Base-by-base conservation (phyloP, 2,888 invertebrate species). In the Drosophila monieri region DNA sequence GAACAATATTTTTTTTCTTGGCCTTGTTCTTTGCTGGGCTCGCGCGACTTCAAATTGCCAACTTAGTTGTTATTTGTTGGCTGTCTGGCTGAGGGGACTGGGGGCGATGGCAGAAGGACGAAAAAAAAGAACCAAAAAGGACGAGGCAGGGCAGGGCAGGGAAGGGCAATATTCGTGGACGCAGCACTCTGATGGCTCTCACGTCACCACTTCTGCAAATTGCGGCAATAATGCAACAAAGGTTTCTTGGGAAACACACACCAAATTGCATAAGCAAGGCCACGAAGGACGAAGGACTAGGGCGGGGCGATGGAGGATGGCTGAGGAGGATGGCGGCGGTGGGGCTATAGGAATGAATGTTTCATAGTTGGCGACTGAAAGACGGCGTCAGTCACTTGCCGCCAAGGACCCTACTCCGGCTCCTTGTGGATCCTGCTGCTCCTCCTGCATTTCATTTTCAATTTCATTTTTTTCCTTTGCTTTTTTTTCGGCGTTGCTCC, bases 131-230 rank as follows among this genome's bases (percentile, higher is more conserved):
- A 35, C 27, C 27, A 35, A 35, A 35, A 12, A 35, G n/a, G 35
- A 35, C 10, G 12, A 35, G n/a, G 6, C 10, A 30, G 56, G 35
- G 9, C 23, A 43, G 32, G 27, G 60, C 56, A 62, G 68, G 27
- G 60, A 54, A 62, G 68, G 73, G 80, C 80, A 83, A 80, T 83
- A 80, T 80, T 78, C 68, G 74, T 83, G 84, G 83, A 74, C 76
- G 77, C 76, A 79, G 80, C 69, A 79, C 77, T 78, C 80, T 81
- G 81, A 81, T 81, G 85, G 81, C 81, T 85, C 81, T 81, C 81
- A 81, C 81, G 85, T 81, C 81, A 81, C 81, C 81, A 81, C 81
- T 81, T 81, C 81, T 76, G 85, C 85, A 81, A 81, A 81, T 81
- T 81, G 81, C 81, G 83, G 81, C 81, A 81, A 81, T 81, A 81